phyloP scores from a whole-genome alignment of 2,113 vertebrate genomes.

The Mustela lutreola region DNA sequence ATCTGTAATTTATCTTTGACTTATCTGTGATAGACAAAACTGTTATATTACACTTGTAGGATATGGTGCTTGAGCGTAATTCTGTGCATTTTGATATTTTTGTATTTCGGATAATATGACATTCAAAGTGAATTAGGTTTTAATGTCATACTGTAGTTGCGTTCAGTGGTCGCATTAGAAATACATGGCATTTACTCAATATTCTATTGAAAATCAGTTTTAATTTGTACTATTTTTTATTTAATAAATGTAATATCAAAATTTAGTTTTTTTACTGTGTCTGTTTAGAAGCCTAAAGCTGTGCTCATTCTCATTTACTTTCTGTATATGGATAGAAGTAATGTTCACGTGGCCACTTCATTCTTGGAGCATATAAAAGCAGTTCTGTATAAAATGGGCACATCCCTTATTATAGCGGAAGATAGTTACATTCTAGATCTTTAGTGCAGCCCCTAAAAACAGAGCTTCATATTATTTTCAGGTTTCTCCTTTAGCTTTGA shows the following conservation, averaged over 20 bases:
- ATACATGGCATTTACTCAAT: neutral
- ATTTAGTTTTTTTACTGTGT: neutral
- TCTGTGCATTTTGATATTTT: neutral
- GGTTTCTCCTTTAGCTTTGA: constrained; percentile 51
- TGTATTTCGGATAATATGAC: neutral
- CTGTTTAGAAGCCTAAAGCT: neutral
- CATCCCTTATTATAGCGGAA: neutral
- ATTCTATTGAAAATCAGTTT: neutral
- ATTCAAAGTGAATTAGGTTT: constrained; percentile 51
- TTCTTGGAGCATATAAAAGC: neutral
- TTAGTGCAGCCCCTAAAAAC: neutral
- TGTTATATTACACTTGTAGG: neutral
- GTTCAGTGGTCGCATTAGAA: neutral
- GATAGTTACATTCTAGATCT: neutral
- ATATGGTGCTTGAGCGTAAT: neutral
- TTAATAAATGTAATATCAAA: constrained; percentile 1
- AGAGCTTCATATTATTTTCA: constrained; percentile 36
- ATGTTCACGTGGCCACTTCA: neutral
- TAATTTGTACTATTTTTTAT: neutral
- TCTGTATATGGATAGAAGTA: neutral
- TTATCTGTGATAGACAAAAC: neutral
- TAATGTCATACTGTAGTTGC: neutral
- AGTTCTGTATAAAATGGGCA: neutral
- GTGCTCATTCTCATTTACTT: neutral
- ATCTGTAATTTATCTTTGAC: neutral